These are phyloP conservation scores for Mirounga angustirostris DNA, from an alignment of 2,113 vertebrate species.

Conservation along the genomic window DNA sequence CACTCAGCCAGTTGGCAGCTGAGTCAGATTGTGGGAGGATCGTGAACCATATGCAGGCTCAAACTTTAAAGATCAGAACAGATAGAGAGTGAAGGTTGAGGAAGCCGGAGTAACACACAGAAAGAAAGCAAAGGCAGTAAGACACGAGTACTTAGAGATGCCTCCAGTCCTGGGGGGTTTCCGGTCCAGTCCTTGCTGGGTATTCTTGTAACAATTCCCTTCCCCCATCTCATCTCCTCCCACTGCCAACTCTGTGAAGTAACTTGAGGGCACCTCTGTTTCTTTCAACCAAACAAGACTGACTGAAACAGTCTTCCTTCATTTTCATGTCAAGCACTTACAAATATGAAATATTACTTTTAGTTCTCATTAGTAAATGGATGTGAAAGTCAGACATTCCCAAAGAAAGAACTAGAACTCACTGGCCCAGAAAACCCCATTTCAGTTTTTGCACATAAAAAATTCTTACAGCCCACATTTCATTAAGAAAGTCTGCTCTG, in stretches of 20 bases:
- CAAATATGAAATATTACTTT: background rate
- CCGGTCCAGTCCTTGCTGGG: background rate
- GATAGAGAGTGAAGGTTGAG: background rate
- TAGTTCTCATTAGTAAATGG: conserved; percentile 40
- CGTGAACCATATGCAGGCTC: conserved; percentile 45
- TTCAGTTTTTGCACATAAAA: conserved; percentile 46
- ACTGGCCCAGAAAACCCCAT: conserved; percentile 39
- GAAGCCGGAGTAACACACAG: background rate
- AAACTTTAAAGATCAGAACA: background rate
- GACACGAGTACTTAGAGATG: background rate
- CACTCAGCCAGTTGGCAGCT: conserved; percentile 40
- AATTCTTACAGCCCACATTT: background rate
- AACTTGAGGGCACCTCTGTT: background rate
- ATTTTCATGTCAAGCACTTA: background rate
- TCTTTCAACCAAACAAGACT: conserved; percentile 52
- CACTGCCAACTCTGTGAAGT: conserved; percentile 6
- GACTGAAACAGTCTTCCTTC: background rate
- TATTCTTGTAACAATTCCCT: background rate
- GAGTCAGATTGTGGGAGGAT: conserved; percentile 53
- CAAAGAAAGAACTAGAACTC: conserved; percentile 69
- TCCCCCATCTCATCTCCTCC: background rate
- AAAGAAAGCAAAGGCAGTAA: background rate
- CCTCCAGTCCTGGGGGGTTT: background rate
- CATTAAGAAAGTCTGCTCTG: conserved; percentile 26
- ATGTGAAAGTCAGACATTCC: conserved; percentile 59